Base-by-base conservation (phyloP, 2,888 invertebrate genomes). In the Rhimphoctona megacephalus region DNA sequence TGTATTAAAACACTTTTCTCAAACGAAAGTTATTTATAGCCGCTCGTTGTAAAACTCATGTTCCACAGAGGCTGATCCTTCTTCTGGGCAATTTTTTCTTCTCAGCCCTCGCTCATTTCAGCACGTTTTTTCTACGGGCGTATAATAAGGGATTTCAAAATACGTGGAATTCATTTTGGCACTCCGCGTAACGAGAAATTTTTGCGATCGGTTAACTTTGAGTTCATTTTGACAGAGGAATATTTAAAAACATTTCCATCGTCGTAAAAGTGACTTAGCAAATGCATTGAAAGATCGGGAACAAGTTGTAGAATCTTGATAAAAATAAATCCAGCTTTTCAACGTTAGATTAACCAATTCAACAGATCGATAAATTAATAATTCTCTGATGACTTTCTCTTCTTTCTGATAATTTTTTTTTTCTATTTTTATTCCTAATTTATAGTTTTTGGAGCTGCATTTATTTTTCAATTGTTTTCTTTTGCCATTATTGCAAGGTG, bases 11-110 rank as follows among this genome's bases (percentile, higher is more conserved):
- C 43, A 52, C 36, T 80, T 79, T 81, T 81, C 30, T 82, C 11
- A 73, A 81, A 73, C 54, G 54, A 80, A 76, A 74, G 85, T 82
- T 85, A 82, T 82, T 85, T 85, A 85, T 85, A 79, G 85, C 73
- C 70, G 74, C 69, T 74, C 61, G 85, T 67, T 69, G 81, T 78
- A 85, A 82, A 81, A 81, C 72, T 61, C 79, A 73, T 67, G 77
- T 72, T 81, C 67, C 57, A 9, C 61, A 46, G 64, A 54, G 61
- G 39, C 64, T 43, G 69, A 83, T 73, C 69, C 80, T 84, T 66
- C 52, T 52, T 39, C 52, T 39, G 19, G 9, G 6, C 70, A 17
- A 25, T 67, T 78, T 67, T 78, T 81, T 87, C 85, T 87, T 87
- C 85, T 85, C 78, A 14, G 19, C 39, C 14, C 49, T 3, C 22